Percentiles rank a stretch among this genome's conserved stretches.
Evolutionary conservation across 2,797 vertebrate genomes (phyloP).

Genomic region (Notoglanidium macrostoma): DNA sequence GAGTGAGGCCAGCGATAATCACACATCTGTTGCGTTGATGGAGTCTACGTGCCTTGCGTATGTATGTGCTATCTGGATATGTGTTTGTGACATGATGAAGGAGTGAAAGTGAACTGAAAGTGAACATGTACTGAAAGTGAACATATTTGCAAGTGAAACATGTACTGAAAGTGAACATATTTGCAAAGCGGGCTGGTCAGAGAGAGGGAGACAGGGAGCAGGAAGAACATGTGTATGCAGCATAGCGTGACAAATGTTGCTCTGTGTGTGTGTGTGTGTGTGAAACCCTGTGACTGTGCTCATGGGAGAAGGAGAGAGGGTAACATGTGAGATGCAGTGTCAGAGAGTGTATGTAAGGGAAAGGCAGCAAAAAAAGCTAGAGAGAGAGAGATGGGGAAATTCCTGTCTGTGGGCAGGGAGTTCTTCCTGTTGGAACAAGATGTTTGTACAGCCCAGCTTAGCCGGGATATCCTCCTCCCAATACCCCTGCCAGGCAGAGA

Average conservation of each 20-base stretch:
- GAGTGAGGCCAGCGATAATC: constrained; percentile 21
- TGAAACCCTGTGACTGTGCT: constrained; percentile 35
- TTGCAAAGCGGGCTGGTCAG: neutral
- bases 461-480: constrained; percentile 83
- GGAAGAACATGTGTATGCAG: constrained; percentile 23
- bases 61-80: constrained; percentile 2
- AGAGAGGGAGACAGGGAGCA: neutral
- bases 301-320: constrained; percentile 1
- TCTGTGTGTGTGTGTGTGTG: constrained; percentile 59
- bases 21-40: constrained; percentile 44
- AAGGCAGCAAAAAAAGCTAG: constrained; percentile 27
- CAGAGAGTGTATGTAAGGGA: constrained; percentile 14
- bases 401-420: constrained; percentile 73
- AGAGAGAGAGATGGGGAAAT: constrained; percentile 61
- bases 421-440: constrained; percentile 78
- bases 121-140: neutral
- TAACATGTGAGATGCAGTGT: neutral
- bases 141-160: constrained; percentile 19
- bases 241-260: constrained; percentile 27
- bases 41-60: constrained; percentile 16
- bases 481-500: constrained; percentile 68
- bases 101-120: neutral
- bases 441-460: constrained; percentile 83
- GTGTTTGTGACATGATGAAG: neutral
- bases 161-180: constrained; percentile 3